Evolutionary conservation across 2,797 vertebrate species (phyloP), one percentile per base, ranked within the genome.

Genomic region (Melanotaenia maccullochi): DNA sequence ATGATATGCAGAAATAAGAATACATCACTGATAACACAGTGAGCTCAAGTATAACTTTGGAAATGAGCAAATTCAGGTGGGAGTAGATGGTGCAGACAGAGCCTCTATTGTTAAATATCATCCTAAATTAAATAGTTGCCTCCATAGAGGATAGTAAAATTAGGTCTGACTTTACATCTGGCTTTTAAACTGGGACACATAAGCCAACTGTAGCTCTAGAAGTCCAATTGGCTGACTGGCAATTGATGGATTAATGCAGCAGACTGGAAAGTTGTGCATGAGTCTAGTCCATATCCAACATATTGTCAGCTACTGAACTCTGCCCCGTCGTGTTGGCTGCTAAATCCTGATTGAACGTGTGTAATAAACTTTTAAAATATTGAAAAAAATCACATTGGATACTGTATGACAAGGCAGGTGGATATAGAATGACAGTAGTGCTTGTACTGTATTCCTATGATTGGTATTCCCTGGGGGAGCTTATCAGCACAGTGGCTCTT

Each of bases 131-230:
- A 86, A 89, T 79, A 75, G 84, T 75, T 75, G 69, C 78, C 67
- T 80, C 92, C 72, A 67, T 4, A 42, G 89, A 87, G 84, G 71
- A 68, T 55, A 28, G 65, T 60, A 66, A 88, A 93, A 90, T 73
- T 84, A 90, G 85, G 87, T 74, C 82, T 83, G 63, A 66, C 68
- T 85, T 82, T 83, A 85, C 73, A 68, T 66, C 70, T 86, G 77
- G 59, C 78, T 61, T 65, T 88, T 73, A 86, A 94, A 92, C 76
- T 91, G 83, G 92, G 92, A 83, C 92, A 90, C 80, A 71, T 56
- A 40, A 58, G 68, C 60, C 22, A 44, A 18, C 55, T 77, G 49
- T 49, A 22, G 38, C 22, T 60, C 54, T 60, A 42, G 56, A 76
- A 63, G 74, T 71, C 36, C 44, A 64, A 71, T 61, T 68, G 83